Evolutionary conservation across 1,140 invertebrate species (phyloP), one percentile per base, ranked within the genome.

Genomic region (Nasonia longicornis): DNA sequence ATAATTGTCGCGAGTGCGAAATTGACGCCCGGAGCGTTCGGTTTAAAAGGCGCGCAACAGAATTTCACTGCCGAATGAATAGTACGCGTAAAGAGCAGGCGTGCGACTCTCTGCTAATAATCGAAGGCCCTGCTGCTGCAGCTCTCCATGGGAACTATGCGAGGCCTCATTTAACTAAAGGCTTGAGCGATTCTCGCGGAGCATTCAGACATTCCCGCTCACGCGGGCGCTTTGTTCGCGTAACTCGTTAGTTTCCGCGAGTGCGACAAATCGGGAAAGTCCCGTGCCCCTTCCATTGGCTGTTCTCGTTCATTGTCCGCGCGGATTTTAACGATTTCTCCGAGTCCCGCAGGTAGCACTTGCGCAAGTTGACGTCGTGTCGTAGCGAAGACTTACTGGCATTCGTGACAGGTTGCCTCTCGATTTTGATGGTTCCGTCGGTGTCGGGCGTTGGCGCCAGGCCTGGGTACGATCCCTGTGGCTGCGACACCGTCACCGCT

Each of bases 401-500:
- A 90, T 92, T 91, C 58, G 90, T 85, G 76, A 90, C 89, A 80
- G 90, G 88, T 89, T 93, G 87, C 89, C 92, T 92, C 87, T 93
- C 92, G 79, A 93, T 89, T 90, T 93, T 93, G 48, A 93, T 91
- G 42, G 92, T 89, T 69, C 91, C 92, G 82, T 92, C 91, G 67
- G 91, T 92, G 79, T 92, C 92, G n/a, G 91, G 87, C 63, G 91
- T 89, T 14, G 91, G 89, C 48, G 91, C 88, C 29, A 92, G 86
- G 64, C 88, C 91, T 52, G 91, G 84, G 78, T 92, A 92, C 72
- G 89, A 90, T 83, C 88, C 89, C 85, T 89, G 88, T 74, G 86
- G 87, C 87, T 90, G 89, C 81, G 88, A 87, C 79, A 89, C 89
- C 84, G 89, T 88, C 80, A 90, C 90, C 79, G 88, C 87, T 78